Conservation (phyloP, 35 echinoderm and acorn worm genomes). For the Hemicentrotus pulcherrimus region DNA sequence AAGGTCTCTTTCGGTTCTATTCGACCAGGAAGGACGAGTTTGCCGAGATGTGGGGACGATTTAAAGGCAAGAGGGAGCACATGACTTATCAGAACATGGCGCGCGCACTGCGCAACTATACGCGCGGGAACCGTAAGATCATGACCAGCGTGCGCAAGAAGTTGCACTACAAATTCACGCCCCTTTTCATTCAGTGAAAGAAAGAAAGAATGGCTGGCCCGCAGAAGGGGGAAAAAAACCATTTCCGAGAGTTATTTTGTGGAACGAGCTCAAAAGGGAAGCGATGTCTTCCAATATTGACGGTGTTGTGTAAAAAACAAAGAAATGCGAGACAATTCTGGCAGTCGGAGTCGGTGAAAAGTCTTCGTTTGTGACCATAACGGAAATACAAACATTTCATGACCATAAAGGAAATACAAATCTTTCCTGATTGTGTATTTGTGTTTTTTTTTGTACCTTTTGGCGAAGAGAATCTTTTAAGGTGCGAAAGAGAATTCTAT, state of each 20-base stretch:
- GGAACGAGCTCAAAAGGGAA: not conserved
- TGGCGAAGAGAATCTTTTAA: not conserved
- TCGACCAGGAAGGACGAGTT: constrained; percentile 91
- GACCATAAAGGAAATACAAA: too few relatives aligned
- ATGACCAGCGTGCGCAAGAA: constrained; percentile 85
- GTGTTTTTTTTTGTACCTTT: not conserved
- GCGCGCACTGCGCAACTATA: constrained; percentile 89
- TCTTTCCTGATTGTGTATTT: not conserved
- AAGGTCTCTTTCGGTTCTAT: constrained; percentile 87
- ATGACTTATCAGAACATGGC: constrained; percentile 99
- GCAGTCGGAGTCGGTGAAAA: not conserved
- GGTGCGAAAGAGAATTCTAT: not conserved
- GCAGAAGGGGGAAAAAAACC: not conserved
- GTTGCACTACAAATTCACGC: constrained; percentile 86
- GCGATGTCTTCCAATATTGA: not conserved
- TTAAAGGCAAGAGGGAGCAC: constrained; percentile 89
- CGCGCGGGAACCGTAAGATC: constrained; percentile 69
- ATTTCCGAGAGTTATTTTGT: not conserved
- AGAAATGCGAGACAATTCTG: not conserved
- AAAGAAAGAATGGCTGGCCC: not conserved
- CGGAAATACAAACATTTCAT: not conserved
- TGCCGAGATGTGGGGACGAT: constrained; percentile 83
- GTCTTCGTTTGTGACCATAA: not conserved
- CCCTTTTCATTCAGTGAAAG: constrained; percentile 30
- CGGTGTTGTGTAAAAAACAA: not conserved